Base-by-base conservation (phyloP, 2,113 vertebrate genomes). In the Sebastes fasciatus region DNA sequence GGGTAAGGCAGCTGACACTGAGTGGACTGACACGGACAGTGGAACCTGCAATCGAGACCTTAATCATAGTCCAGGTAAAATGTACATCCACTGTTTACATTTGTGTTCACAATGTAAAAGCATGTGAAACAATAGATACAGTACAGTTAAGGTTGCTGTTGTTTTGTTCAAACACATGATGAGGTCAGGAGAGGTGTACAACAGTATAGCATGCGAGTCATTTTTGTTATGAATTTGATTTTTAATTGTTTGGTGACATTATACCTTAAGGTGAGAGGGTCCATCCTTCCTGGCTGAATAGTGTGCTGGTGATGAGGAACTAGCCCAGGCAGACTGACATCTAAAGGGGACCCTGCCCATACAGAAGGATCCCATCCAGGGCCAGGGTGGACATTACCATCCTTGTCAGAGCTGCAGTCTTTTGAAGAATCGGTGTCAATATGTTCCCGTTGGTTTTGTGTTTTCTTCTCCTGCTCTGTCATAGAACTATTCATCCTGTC, bases 1-100 rank as follows among this genome's bases (percentile, higher is more conserved):
- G 80, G 43, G 63, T 65, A 64, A 9, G n/a, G 58, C 43, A 69
- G 45, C 60, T 79, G 84, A 76, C 52, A 68, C 23, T 74, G 81
- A 70, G 68, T 1, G 11, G 16, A 51, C 68, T 76, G 79, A 68
- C n/a, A 74, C 16, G 60, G 55, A 74, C 60, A 73, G 16, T 45
- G 8, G 16, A 66, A 69, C 54, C 87, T 89, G 64, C 12, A 21
- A 19, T 46, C 8, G 13, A 42, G 17, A 11, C 17, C 12, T 70
- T 21, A 2, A 70, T 42, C 26, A 42, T 54, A 70, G 34, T 21
- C 51, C 13, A 17, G 23, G 4, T n/a, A 52, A 54, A 21, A 45
- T 26, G 0, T 17, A 46, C 2, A 72, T 57, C 8, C 8, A 7
- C 43, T 16, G 5, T 40, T 74, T 4, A n/a, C 0, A 21, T 60